Evolutionary conservation across 2,888 invertebrate species (phyloP).

Genomic region (Arge pagana): DNA sequence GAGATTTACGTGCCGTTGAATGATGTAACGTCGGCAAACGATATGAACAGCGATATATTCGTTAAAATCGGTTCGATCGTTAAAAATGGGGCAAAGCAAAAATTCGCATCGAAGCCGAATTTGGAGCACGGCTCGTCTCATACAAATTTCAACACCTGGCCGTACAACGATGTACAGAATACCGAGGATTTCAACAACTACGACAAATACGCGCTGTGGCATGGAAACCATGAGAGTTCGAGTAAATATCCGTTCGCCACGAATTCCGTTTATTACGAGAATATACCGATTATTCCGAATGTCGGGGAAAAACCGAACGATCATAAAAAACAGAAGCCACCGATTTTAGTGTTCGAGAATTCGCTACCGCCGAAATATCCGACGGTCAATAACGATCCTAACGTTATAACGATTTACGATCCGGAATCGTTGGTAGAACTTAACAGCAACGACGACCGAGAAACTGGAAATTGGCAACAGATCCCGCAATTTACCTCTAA

Average conservation of each 20-base stretch:
- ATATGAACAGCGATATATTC: too few species aligned
- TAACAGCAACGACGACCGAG: conserved; percentile 30
- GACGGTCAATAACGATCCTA: neutral
- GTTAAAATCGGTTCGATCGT: too few species aligned
- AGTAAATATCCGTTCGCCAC: neutral
- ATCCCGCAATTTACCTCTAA: conserved; percentile 40
- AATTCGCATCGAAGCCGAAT: conserved; percentile 7
- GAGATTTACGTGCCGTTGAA: neutral
- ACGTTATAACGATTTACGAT: conserved; percentile 1
- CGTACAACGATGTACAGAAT: conserved; percentile 42
- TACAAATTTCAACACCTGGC: conserved; percentile 46
- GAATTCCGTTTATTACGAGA: neutral
- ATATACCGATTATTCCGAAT: conserved; percentile 11
- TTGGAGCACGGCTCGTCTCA: conserved; percentile 2
- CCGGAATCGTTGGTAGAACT: neutral
- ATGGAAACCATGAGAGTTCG: conserved; percentile 5
- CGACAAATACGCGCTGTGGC: conserved; percentile 47
- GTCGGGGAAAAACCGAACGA: conserved; percentile 16
- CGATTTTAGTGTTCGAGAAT: conserved; percentile 14
- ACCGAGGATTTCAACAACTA: conserved; percentile 47
- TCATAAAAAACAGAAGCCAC: conserved; percentile 22
- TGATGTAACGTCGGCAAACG: too few species aligned
- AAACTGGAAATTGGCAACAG: conserved; percentile 46
- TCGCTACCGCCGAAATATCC: neutral
- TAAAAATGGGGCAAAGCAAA: neutral